phyloP scores from a whole-genome alignment of 2,113 vertebrate genomes.

The Cheirogaleus medius region DNA sequence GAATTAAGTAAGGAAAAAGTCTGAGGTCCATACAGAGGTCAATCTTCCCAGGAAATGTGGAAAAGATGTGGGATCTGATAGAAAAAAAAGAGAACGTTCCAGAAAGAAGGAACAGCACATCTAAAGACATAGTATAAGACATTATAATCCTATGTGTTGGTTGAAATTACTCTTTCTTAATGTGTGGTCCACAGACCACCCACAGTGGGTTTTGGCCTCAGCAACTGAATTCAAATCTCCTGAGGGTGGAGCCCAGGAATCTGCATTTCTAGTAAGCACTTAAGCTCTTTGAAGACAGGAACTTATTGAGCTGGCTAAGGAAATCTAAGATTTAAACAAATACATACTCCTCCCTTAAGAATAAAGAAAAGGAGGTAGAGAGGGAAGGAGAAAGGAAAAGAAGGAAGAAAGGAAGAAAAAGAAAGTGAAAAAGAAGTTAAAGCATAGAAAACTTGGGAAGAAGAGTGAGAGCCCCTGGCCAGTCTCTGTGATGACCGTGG shows the following conservation, averaged over 20 bases:
- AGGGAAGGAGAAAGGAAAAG: neutral
- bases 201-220: constrained; percentile 10
- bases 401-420: neutral
- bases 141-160: neutral
- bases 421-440: neutral
- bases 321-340: neutral
- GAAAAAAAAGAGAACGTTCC: neutral
- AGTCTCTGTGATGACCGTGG: neutral
- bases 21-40: neutral
- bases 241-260: neutral
- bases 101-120: neutral
- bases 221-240: neutral
- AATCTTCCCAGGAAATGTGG: constrained; percentile 29
- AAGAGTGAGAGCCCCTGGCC: neutral
- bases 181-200: constrained; percentile 54
- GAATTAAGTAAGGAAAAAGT: neutral
- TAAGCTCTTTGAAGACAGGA: neutral
- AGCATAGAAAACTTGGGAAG: neutral
- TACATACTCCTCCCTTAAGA: neutral
- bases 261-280: constrained; percentile 20
- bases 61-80: neutral
- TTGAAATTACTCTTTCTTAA: constrained; percentile 13
- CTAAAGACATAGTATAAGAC: neutral
- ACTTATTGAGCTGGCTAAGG: neutral
- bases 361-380: neutral